Conservation (phyloP, 2,888 invertebrate species). For the Cheilosia soror region DNA sequence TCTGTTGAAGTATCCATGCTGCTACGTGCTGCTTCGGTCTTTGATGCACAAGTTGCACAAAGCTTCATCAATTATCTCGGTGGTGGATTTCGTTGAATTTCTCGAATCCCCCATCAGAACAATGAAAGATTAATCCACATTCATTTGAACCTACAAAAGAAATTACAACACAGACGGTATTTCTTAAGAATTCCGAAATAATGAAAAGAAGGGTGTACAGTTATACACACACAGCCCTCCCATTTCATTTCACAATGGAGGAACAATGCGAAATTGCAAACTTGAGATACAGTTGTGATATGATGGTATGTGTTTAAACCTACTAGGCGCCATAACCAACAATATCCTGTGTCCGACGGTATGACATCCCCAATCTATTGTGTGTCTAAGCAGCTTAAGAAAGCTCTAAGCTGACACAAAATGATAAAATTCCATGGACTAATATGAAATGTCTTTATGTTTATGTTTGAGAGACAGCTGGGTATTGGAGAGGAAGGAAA, state of each 20-base stretch:
- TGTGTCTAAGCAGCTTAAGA: slow-evolving; percentile 11
- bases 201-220: background rate
- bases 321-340: slow-evolving; percentile 5
- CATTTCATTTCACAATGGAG: background rate
- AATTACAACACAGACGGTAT: slow-evolving; percentile 26
- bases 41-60: slow-evolving; percentile 8
- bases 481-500: slow-evolving; percentile 3
- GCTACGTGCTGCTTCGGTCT: background rate
- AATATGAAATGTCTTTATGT: slow-evolving; percentile 23
- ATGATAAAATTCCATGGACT: slow-evolving; percentile 15
- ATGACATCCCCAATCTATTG: slow-evolving; percentile 11
- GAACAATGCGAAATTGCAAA: slow-evolving; percentile 17
- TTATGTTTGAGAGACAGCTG: background rate
- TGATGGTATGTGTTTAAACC: background rate
- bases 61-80: slow-evolving; percentile 11
- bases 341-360: slow-evolving; percentile 2
- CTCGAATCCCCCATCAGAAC: slow-evolving; percentile 11
- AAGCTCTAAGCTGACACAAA: slow-evolving; percentile 27
- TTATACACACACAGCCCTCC: background rate
- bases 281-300: slow-evolving; percentile 6
- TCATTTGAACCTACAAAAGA: slow-evolving; percentile 9
- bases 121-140: slow-evolving; percentile 2
- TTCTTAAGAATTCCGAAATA: slow-evolving; percentile 12
- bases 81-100: slow-evolving; percentile 18
- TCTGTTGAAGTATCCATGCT: background rate